These are phyloP conservation scores for Acomys russatus DNA, from an alignment of 2,797 vertebrate genomes.

Conservation along the genomic window DNA sequence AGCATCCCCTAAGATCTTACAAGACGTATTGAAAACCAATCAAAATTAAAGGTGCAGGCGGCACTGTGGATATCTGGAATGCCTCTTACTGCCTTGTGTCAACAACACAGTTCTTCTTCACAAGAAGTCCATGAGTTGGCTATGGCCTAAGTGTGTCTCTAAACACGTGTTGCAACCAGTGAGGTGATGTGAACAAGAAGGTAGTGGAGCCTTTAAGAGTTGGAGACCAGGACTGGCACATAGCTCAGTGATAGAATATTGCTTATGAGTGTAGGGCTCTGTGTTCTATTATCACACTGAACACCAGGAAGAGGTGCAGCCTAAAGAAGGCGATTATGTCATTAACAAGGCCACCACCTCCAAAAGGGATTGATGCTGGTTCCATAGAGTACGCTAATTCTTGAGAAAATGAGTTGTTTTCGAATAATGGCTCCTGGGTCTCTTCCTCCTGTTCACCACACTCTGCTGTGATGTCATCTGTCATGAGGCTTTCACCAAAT, in stretches of 20 bases:
- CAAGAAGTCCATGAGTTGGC: not conserved
- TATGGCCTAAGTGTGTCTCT: not conserved
- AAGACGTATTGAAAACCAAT: conserved; percentile 10
- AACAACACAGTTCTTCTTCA: not conserved
- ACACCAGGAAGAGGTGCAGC: not conserved
- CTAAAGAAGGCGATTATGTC: not conserved
- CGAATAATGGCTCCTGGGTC: not conserved
- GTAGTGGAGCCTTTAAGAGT: not conserved
- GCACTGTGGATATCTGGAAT: not conserved
- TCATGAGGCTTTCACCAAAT: not conserved
- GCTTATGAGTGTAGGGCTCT: not conserved
- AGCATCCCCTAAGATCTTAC: not conserved
- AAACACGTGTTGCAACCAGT: not conserved
- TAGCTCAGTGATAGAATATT: not conserved
- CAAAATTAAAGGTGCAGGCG: not conserved
- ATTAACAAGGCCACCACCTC: not conserved
- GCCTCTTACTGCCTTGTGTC: not conserved
- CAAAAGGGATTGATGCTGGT: not conserved
- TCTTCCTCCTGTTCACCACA: not conserved
- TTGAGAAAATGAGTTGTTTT: not conserved
- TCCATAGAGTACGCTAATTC: not conserved
- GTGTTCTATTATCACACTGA: not conserved
- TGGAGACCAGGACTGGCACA: no score
- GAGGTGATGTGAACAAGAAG: not conserved
- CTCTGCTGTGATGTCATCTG: not conserved